Base-by-base conservation (phyloP, 23 tunicate genomes). In the Styela clava region DNA sequence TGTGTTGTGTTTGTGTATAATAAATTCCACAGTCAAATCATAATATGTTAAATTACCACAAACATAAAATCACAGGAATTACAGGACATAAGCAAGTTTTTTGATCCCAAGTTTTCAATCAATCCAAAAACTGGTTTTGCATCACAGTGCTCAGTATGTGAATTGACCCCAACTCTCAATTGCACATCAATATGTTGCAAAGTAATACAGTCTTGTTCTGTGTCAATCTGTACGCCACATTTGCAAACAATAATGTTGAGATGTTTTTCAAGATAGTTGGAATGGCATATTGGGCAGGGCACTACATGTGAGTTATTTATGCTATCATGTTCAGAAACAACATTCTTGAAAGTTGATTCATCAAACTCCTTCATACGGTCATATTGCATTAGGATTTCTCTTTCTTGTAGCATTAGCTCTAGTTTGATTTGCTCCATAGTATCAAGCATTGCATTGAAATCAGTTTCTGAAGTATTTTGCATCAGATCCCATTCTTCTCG, bases 21-120 rank as follows among this genome's bases (percentile, higher is more conserved):
- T 23, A 21, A 23, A 61, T 61, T 61, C 0, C 22, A 61, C 20
- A 61, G 0, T 18, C 71, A 67, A 27, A 25, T 18, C 32, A 16
- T 67, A 29, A 24, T 29, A 18, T 67, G 36, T 74, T 73, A 89
- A 27, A 84, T 69, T 3, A 89, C 94, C 79, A 89, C 84, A 74
- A 79, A 89, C 94, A 89, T 89, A 33, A 37, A 89, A 79, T 89
- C 94, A 72, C 94, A 89, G n/a, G 69, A 65, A 2, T 78, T 31
- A 63, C 94, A 89, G 2, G 94, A 69, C 61, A 89, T 61, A 31
- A 89, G 33, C 56, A 89, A 70, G 79, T 89, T 83, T 2, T 65
- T 74, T 56, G 69, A 23, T 7, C 88, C 82, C 28, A 83, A 79
- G 23, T 79, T 69, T 25, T 64, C 34, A 1, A 84, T 79, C 24